Evolutionary conservation across 2,113 vertebrate genomes (phyloP).

Genomic region (Sminthopsis crassicaudata): DNA sequence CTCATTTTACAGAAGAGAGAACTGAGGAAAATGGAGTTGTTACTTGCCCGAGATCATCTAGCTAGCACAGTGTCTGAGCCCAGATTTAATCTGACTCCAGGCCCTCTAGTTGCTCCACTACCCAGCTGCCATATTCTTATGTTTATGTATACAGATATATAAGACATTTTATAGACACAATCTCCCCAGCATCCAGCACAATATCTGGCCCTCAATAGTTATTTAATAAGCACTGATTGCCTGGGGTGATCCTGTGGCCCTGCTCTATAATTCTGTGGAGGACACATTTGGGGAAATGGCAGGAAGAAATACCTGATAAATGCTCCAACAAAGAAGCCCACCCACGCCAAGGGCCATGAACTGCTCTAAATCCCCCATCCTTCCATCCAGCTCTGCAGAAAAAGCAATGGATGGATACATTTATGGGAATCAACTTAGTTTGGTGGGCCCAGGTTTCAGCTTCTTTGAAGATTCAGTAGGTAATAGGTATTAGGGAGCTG

Average conservation of each 20-base stretch:
- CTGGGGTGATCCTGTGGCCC: background rate
- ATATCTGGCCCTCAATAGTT: background rate
- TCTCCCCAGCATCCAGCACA: background rate
- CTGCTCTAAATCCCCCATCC: conserved; percentile 28
- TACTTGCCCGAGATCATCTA: background rate
- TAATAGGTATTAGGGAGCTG: conserved; percentile 63
- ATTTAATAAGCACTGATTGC: conserved; percentile 4
- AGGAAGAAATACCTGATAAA: conserved; percentile 12
- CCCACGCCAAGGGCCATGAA: conserved; percentile 7
- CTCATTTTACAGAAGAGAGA: background rate
- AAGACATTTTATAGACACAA: too few species aligned
- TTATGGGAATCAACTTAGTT: conserved; percentile 51
- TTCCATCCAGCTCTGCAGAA: conserved; percentile 41
- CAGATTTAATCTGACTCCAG: background rate
- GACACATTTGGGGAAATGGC: background rate
- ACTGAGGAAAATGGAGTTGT: background rate
- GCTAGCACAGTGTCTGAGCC: background rate
- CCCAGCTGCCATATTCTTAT: background rate
- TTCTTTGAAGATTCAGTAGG: conserved; percentile 68
- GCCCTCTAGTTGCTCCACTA: background rate
- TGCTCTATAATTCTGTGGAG: background rate
- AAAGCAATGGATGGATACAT: conserved; percentile 58
- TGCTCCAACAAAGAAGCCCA: background rate
- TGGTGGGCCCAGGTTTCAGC: conserved; percentile 40
- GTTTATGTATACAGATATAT: too few species aligned